Percentiles rank a stretch among this genome's conserved stretches.
These are phyloP conservation scores for Crotalus viridis DNA, from an alignment of 2,113 vertebrate species.

Conservation along the genomic window DNA sequence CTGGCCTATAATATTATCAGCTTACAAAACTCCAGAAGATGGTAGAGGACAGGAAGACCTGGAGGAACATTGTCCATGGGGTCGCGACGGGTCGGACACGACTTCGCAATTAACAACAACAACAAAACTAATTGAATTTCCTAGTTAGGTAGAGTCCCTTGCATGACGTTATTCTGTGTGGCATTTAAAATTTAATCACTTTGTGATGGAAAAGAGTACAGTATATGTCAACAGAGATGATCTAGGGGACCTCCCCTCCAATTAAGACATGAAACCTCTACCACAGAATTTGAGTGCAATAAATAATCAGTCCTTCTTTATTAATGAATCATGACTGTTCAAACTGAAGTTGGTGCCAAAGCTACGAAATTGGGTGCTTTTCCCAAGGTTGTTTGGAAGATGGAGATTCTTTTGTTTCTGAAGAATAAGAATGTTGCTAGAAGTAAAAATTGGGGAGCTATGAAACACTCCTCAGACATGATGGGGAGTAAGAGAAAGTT, in stretches of 20 bases:
- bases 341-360: not conserved
- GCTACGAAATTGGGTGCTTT: not conserved
- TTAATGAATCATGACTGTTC: not conserved
- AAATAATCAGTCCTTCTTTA: not conserved
- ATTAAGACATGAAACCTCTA: not conserved
- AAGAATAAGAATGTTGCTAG: not conserved
- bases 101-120: no score
- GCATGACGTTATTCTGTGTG: not conserved
- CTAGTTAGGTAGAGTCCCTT: not conserved
- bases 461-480: not conserved
- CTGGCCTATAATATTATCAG: not conserved
- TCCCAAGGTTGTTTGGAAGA: not conserved
- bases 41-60: no score
- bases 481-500: not conserved
- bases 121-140: constrained; percentile 5
- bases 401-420: not conserved
- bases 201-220: not conserved
- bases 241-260: not conserved
- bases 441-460: not conserved
- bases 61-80: no score
- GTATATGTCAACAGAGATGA: not conserved
- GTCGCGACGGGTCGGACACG: no score
- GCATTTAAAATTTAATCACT: not conserved
- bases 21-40: not conserved
- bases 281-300: not conserved